Percentiles rank a stretch among this genome's conserved stretches.
These are phyloP conservation scores for Agrochola circellaris DNA, from an alignment of 2,888 invertebrate genomes.

Conservation along the genomic window DNA sequence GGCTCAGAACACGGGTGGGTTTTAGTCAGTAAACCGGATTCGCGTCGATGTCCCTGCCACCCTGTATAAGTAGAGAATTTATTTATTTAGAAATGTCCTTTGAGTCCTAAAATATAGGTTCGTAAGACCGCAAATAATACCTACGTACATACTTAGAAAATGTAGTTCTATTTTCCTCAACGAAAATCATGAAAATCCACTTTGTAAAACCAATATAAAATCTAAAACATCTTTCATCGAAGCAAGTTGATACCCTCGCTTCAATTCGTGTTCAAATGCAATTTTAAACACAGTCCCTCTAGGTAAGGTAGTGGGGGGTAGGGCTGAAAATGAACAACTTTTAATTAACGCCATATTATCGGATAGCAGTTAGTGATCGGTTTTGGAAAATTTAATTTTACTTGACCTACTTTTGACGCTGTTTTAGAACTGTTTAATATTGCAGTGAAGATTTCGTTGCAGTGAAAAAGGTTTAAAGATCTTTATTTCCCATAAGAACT, in stretches of 20 bases:
- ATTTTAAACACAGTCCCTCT: conserved; percentile 51
- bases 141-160: not conserved
- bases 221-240: conserved; percentile 3
- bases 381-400: conserved; percentile 71
- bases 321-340: conserved; percentile 72
- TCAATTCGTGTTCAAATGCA: conserved; percentile 62
- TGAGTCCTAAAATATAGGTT: not conserved
- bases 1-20: too few relatives aligned
- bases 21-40: too few relatives aligned
- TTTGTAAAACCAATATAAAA: not conserved
- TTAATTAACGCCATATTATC: conserved; percentile 79
- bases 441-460: conserved; percentile 12
- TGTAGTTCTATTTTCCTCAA: not conserved
- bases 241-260: conserved; percentile 2
- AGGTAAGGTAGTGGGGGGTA: conserved; percentile 8
- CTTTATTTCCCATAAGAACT: too few relatives aligned
- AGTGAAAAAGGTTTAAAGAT: too few relatives aligned
- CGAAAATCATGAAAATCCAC: not conserved
- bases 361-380: conserved; percentile 69
- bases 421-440: conserved; percentile 12
- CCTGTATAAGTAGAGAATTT: too few relatives aligned
- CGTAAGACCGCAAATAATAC: not conserved
- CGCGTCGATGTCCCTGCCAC: too few relatives aligned
- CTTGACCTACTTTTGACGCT: conserved; percentile 54
- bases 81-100: too few relatives aligned